These are phyloP conservation scores for Synergus japonicus DNA, from an alignment of 2,888 invertebrate species.

Conservation along the genomic window DNA sequence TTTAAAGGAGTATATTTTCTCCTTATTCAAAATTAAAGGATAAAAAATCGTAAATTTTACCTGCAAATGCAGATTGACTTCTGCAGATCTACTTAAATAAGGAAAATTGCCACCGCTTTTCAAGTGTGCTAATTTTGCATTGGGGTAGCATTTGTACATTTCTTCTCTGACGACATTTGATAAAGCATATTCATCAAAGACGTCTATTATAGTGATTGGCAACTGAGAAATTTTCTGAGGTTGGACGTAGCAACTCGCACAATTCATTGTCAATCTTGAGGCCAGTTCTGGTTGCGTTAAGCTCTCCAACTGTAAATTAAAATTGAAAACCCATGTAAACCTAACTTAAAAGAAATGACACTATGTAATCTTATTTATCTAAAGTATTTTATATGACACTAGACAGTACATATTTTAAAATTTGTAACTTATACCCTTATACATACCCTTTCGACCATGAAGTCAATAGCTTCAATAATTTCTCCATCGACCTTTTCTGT, in stretches of 20 bases:
- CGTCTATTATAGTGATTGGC: constrained; percentile 91
- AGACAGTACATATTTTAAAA: constrained; percentile 18
- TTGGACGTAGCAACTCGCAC: constrained; percentile 88
- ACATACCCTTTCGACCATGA: constrained; percentile 92
- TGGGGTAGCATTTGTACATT: constrained; percentile 90
- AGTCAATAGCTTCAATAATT: constrained; percentile 92
- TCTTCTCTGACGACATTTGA: constrained; percentile 88
- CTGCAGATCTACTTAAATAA: constrained; percentile 91
- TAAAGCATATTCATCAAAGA: constrained; percentile 92
- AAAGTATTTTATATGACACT: background rate
- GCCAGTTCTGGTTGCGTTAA: constrained; percentile 90
- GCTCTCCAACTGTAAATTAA: constrained; percentile 84
- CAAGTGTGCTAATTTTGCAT: constrained; percentile 90
- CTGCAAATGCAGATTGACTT: constrained; percentile 93
- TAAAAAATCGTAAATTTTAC: constrained; percentile 77
- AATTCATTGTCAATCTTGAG: constrained; percentile 91
- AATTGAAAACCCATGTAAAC: constrained; percentile 28
- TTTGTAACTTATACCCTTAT: background rate
- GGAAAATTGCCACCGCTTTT: constrained; percentile 95
- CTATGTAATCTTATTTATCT: background rate
- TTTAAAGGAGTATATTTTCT: constrained; percentile 18
- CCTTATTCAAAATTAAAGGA: background rate
- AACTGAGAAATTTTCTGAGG: constrained; percentile 84
- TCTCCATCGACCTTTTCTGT: constrained; percentile 85
- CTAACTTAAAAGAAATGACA: background rate